Percentiles rank a stretch among this genome's conserved stretches.
phyloP scores from a whole-genome alignment of 1,140 invertebrate genomes.

The Linepithema humile region DNA sequence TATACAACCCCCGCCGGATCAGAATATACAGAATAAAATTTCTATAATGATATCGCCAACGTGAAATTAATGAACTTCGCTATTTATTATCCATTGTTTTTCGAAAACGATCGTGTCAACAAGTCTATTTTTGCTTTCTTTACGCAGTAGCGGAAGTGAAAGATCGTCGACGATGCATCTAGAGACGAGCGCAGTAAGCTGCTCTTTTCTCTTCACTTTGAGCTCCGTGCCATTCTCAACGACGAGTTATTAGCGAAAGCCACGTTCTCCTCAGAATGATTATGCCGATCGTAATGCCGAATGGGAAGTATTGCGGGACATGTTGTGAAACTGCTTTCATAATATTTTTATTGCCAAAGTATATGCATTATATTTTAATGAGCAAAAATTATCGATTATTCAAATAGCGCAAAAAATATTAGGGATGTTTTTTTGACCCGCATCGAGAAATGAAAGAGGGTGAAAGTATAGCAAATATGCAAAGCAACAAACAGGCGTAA shows the following conservation, averaged over 20 bases:
- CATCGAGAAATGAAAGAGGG: slow-evolving; percentile 52
- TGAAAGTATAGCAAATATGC: slow-evolving; percentile 59
- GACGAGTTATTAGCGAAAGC: slow-evolving; percentile 59
- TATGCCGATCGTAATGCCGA: slow-evolving; percentile 26
- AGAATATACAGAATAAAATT: no score
- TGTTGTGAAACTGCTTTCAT: slow-evolving; percentile 18
- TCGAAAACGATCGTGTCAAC: slow-evolving; percentile 29
- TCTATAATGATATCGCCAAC: no score
- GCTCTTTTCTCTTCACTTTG: slow-evolving; percentile 54
- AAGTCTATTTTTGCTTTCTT: slow-evolving; percentile 57
- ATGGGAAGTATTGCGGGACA: background rate
- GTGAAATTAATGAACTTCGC: background rate
- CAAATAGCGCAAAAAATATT: background rate
- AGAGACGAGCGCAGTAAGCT: slow-evolving; percentile 34
- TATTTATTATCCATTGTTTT: slow-evolving; percentile 27
- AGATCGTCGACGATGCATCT: slow-evolving; percentile 48
- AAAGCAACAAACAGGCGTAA: slow-evolving; percentile 18
- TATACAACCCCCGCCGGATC: no score
- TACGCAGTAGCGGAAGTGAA: slow-evolving; percentile 59
- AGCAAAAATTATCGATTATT: slow-evolving; percentile 7
- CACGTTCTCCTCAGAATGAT: slow-evolving; percentile 27
- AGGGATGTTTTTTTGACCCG: slow-evolving; percentile 22
- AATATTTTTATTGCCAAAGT: background rate
- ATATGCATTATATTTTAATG: background rate
- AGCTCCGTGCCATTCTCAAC: slow-evolving; percentile 37